A percentile compares a stretch with the other conserved stretches of the same genome.
These are phyloP conservation scores for Dendrolimus houi DNA, from an alignment of 2,888 invertebrate genomes.

Conservation along the genomic window DNA sequence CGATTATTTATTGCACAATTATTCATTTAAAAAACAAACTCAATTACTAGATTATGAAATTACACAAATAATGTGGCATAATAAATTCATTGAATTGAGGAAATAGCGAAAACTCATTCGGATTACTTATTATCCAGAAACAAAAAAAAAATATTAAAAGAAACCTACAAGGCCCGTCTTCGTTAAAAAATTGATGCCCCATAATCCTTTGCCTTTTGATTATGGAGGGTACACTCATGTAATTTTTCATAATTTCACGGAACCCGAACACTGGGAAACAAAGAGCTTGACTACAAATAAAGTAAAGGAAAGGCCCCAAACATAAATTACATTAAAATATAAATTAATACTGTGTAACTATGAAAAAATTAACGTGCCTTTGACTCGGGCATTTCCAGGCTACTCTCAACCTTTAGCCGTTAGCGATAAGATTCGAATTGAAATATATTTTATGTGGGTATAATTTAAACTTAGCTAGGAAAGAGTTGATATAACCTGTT, in stretches of 20 bases:
- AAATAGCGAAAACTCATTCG: too few relatives aligned
- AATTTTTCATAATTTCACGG: constrained; percentile 55
- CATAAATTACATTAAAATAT: constrained; percentile 72
- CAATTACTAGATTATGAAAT: too few relatives aligned
- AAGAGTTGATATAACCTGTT: constrained; percentile 11
- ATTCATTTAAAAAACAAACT: too few relatives aligned
- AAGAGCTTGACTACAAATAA: constrained; percentile 7
- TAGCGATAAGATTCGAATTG: constrained; percentile 5
- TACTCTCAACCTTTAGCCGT: constrained; percentile 2
- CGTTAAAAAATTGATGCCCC: constrained; percentile 2
- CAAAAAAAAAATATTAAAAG: too few relatives aligned
- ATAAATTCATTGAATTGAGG: too few relatives aligned
- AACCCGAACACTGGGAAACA: constrained; percentile 17
- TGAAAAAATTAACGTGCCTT: constrained; percentile 28
- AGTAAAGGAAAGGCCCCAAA: constrained; percentile 35
- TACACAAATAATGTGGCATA: too few relatives aligned
- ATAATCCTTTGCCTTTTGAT: background rate
- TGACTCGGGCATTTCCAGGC: background rate
- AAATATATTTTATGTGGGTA: constrained; percentile 3
- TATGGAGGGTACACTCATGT: constrained; percentile 9
- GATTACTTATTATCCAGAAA: too few relatives aligned
- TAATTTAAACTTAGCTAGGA: constrained; percentile 12
- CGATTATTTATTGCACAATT: too few relatives aligned
- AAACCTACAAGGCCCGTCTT: too few relatives aligned
- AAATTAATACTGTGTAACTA: constrained; percentile 64